Percentiles rank a stretch among this genome's conserved stretches.
Conservation (phyloP, 2,888 invertebrate species). For the Hylaea fasciaria region DNA sequence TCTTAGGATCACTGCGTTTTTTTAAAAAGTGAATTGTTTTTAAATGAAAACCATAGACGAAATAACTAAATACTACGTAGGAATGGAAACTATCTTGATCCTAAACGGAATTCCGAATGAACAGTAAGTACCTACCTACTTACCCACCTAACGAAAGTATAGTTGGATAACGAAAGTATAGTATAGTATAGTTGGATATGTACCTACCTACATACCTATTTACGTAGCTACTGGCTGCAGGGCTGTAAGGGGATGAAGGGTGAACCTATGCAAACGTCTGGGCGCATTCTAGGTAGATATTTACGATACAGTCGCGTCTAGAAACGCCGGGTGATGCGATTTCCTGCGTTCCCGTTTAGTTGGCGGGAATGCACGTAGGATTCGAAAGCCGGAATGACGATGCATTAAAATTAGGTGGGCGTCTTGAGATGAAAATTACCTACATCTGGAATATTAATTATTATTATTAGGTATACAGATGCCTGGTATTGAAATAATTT, state of each 20-base stretch:
- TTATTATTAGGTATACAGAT: too few relatives aligned
- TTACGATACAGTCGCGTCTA: constrained; percentile 55
- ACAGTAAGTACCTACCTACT: constrained; percentile 30
- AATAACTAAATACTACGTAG: too few relatives aligned
- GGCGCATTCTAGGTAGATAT: constrained; percentile 64
- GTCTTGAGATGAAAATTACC: neutral
- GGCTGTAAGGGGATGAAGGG: constrained; percentile 57
- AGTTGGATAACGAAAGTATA: too few relatives aligned
- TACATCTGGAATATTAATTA: too few relatives aligned
- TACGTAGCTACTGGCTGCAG: too few relatives aligned
- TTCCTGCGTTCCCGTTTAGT: constrained; percentile 62
- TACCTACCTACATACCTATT: too few relatives aligned
- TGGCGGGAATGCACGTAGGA: constrained; percentile 57
- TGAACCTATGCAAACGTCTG: constrained; percentile 76
- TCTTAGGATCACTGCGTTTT: neutral
- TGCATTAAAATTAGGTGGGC: neutral
- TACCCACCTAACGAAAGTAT: too few relatives aligned
- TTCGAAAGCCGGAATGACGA: constrained; percentile 13
- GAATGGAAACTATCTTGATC: too few relatives aligned
- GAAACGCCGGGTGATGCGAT: constrained; percentile 65
- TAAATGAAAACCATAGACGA: too few relatives aligned
- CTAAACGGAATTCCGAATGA: constrained; percentile 12
- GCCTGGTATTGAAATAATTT: too few relatives aligned
- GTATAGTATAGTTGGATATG: too few relatives aligned
- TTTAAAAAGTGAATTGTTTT: too few relatives aligned